phyloP scores from a whole-genome alignment of 2,888 invertebrate genomes.

The Alsophila aescularia region DNA sequence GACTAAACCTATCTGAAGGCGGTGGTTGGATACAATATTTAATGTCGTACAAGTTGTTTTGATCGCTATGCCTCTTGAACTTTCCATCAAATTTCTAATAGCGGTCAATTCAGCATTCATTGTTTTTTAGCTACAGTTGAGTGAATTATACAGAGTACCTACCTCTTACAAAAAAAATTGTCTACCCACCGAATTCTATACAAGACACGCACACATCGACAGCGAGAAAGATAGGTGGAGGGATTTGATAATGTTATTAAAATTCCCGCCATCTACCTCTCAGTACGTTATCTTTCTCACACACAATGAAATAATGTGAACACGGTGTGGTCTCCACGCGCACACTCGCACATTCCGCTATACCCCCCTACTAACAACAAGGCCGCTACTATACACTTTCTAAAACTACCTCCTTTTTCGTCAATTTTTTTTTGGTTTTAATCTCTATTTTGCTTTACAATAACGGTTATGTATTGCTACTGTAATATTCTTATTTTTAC shows the following conservation, averaged over 20 bases:
- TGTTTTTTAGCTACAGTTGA: neutral
- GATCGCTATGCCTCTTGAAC: neutral
- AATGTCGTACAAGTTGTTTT: neutral
- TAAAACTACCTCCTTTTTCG: slow-evolving; percentile 1
- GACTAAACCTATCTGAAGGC: slow-evolving; percentile 6
- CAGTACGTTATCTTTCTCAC: slow-evolving; percentile 37
- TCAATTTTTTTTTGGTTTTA: slow-evolving; percentile 1
- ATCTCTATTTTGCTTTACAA: neutral
- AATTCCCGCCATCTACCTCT: slow-evolving; percentile 49
- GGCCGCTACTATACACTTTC: slow-evolving; percentile 66
- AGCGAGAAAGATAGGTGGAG: slow-evolving; percentile 45
- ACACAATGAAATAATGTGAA: slow-evolving; percentile 52
- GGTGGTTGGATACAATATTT: slow-evolving; percentile 6
- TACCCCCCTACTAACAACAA: slow-evolving; percentile 75
- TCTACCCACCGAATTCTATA: slow-evolving; percentile 12
- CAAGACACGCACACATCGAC: slow-evolving; percentile 24
- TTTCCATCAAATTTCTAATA: neutral
- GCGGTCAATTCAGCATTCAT: neutral
- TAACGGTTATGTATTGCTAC: neutral
- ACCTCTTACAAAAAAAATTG: neutral
- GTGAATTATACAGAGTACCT: neutral
- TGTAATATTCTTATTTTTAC: neutral
- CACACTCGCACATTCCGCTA: slow-evolving; percentile 80
- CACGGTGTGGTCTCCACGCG: slow-evolving; percentile 82
- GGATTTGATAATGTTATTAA: slow-evolving; percentile 35